These are phyloP conservation scores for Philaenus spumarius DNA, from an alignment of 1,140 invertebrate species.

Conservation along the genomic window DNA sequence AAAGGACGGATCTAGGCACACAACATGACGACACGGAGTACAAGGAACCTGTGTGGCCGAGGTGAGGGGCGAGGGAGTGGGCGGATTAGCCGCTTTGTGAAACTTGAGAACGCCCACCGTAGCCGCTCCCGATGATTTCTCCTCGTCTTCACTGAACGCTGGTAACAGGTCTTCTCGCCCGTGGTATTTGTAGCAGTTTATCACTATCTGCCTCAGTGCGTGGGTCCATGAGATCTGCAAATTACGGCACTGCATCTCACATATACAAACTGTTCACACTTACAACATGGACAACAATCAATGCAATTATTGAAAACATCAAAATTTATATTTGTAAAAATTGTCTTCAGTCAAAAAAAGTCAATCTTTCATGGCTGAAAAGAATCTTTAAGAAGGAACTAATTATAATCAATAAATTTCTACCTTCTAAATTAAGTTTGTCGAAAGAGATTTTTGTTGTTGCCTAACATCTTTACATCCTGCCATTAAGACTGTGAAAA, in stretches of 20 bases:
- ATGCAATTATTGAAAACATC: too few species aligned
- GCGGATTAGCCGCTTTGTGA: conserved; percentile 32
- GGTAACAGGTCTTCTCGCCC: conserved; percentile 92
- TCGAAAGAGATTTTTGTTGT: too few species aligned
- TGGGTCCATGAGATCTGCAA: conserved; percentile 95
- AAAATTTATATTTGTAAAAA: too few species aligned
- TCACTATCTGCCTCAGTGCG: conserved; percentile 93
- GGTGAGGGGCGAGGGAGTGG: background rate
- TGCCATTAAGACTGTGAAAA: too few species aligned
- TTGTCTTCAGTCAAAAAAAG: too few species aligned
- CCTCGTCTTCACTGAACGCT: conserved; percentile 88
- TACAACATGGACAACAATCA: conserved; percentile 16
- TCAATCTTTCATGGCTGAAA: too few species aligned
- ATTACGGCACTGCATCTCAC: conserved; percentile 24
- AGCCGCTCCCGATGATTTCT: conserved; percentile 45
- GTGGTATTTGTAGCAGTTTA: conserved; percentile 98
- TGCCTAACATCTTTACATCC: too few species aligned
- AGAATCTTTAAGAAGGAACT: too few species aligned
- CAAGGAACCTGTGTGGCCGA: conserved; percentile 4
- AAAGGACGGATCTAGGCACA: conserved; percentile 1
- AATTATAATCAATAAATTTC: too few species aligned
- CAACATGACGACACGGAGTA: background rate
- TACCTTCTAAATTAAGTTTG: too few species aligned
- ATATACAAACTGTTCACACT: conserved; percentile 9
- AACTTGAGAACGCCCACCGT: conserved; percentile 60